phyloP scores from a whole-genome alignment of 2,113 vertebrate species.

The Pterocles orientalis region DNA sequence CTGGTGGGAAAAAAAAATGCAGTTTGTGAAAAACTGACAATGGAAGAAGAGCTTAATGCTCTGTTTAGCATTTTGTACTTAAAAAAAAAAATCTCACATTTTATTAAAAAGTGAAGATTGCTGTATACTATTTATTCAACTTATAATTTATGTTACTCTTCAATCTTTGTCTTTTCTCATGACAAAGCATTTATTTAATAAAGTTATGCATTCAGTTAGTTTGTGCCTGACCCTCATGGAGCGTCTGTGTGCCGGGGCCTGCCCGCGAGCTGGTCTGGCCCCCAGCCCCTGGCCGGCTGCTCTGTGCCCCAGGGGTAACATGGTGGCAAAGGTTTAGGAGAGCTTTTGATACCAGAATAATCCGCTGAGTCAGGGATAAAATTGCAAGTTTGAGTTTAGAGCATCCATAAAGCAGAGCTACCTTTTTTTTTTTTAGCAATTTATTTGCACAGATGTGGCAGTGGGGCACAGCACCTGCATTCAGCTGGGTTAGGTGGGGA shows the following conservation, averaged over 20 bases:
- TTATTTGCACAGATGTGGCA: background rate
- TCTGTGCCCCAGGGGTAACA: background rate
- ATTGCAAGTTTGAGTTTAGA: background rate
- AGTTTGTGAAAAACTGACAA: constrained; percentile 84
- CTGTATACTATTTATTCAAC: constrained; percentile 99
- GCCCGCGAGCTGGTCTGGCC: background rate
- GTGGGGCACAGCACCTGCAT: accelerated
- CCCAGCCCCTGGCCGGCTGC: accelerated
- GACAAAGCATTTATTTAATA: constrained; percentile 99
- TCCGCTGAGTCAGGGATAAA: background rate
- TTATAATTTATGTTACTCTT: constrained; percentile 99
- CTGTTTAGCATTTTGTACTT: constrained; percentile 96
- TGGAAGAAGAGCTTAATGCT: constrained; percentile 85
- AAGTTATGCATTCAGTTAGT: constrained; percentile 96
- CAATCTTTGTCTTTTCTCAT: constrained; percentile 99
- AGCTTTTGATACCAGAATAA: background rate
- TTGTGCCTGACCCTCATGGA: constrained; percentile 50
- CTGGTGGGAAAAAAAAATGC: constrained; percentile 81
- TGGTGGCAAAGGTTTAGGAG: background rate
- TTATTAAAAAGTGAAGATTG: constrained; percentile 98
- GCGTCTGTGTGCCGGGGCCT: background rate
- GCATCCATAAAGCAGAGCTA: background rate
- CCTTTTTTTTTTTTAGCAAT: background rate
- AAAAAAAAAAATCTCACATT: constrained; percentile 90
- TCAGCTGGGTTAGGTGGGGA: background rate